These are phyloP conservation scores for Adelognathus sp. DNA, from an alignment of 2,888 invertebrate genomes.

Conservation along the genomic window DNA sequence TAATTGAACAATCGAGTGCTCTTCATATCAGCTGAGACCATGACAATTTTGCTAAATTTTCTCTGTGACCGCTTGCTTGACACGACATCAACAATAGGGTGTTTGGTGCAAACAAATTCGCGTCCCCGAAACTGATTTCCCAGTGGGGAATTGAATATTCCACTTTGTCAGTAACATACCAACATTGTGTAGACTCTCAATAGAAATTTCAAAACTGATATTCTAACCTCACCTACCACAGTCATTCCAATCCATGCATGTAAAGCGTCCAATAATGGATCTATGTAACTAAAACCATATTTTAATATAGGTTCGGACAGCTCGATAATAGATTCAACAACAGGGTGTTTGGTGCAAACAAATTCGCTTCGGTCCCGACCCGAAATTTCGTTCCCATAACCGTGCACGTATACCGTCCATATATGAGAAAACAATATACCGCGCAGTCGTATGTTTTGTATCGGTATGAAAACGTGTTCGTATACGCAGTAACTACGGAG, in stretches of 20 bases:
- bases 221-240: too few relatives aligned
- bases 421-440: slow-evolving; percentile 1
- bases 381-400: neutral
- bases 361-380: neutral
- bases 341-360: neutral
- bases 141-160: too few relatives aligned
- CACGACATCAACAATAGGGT: neutral
- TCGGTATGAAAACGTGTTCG: neutral
- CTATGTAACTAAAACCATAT: neutral
- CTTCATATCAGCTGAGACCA: too few relatives aligned
- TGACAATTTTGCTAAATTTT: too few relatives aligned
- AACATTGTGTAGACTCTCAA: too few relatives aligned
- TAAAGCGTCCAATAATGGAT: neutral
- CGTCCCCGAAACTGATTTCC: neutral
- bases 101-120: neutral
- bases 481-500: neutral
- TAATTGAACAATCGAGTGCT: neutral
- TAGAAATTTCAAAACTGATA: too few relatives aligned
- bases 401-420: neutral
- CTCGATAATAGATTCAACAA: neutral
- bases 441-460: neutral
- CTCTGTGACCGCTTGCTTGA: too few relatives aligned
- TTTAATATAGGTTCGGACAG: neutral
- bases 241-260: too few relatives aligned
- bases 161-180: too few relatives aligned